Base-by-base conservation (phyloP, 2,113 vertebrate species). In the Atrichornis clamosus region DNA sequence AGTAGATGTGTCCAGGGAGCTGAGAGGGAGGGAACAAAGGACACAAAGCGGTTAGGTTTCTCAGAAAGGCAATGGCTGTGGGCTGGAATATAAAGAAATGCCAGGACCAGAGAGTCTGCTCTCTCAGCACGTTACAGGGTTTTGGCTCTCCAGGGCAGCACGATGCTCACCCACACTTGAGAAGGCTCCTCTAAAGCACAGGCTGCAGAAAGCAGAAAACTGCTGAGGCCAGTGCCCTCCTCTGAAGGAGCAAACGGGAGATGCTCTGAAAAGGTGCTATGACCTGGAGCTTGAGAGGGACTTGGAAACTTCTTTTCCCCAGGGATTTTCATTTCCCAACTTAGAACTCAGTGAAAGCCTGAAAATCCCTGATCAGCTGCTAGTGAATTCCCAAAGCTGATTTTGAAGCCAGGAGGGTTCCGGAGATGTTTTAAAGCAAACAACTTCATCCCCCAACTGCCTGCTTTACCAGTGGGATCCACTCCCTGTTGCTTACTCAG, bases 31-130 rank as follows among this genome's bases (percentile, higher is more conserved):
- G 77, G 74, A 94, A 93, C 53, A 91, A 70, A 93, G 56, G 69
- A 91, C 84, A 90, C 65, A 84, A 53, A 95, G 88, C 32, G 87
- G 95, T 95, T 93, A 92, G 90, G 73, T 95, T 97, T 97, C 93
- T 94, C 83, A 96, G 96, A 96, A 95, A 93, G 69, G 95, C 95
- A 96, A 96, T 76, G 65, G 84, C 18, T 95, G 84, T 84, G 93
- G 95, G 91, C 56, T 96, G 91, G 60, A 93, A 87, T 67, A 87
- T 41, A 91, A 75, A 84, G 80, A 88, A 93, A 93, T 81, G 56
- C 92, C 83, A 90, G 86, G 76, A 90, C 44, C 6, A 2, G 50
- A 81, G 75, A 89, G 85, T 59, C 77, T 92, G 92, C 56, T 75
- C 72, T 63, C 88, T 78, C 76, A 83, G 92, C 85, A 81, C 5